phyloP scores from a whole-genome alignment of 2,797 vertebrate genomes.

The Sebastes aleutianus region DNA sequence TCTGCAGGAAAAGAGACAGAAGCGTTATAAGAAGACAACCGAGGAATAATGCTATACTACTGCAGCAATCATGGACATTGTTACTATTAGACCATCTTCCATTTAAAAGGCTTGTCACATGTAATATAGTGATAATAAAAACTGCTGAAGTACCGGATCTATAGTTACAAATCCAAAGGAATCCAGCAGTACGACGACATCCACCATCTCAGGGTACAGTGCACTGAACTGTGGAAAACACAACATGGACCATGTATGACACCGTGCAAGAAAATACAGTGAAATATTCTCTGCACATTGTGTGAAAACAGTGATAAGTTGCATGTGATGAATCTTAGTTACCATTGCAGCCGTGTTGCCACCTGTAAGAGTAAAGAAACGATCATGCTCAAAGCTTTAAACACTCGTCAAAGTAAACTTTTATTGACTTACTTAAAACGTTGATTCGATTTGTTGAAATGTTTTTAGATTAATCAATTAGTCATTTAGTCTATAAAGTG shows the following conservation, averaged over 20 bases:
- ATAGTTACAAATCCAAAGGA: conserved; percentile 70
- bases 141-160: conserved; percentile 36
- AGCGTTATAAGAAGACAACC: not conserved
- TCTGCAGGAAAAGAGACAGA: conserved; percentile 36
- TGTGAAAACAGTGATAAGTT: not conserved
- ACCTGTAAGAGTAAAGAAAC: conserved; percentile 64
- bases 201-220: conserved; percentile 87
- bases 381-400: not conserved
- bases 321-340: conserved; percentile 24
- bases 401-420: not conserved
- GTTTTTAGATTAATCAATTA: not conserved
- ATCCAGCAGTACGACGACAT: conserved; percentile 84
- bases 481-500: not conserved
- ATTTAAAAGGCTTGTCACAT: not conserved
- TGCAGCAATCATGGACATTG: not conserved
- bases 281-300: not conserved
- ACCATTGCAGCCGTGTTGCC: conserved; percentile 81
- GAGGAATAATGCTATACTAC: not conserved
- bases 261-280: not conserved
- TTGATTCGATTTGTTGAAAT: too few relatives aligned
- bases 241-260: not conserved
- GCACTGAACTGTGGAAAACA: conserved; percentile 77
- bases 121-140: not conserved
- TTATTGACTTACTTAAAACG: not conserved
- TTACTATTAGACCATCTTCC: not conserved